A percentile compares a stretch with the other conserved stretches of the same genome.
phyloP scores from a whole-genome alignment of 1,140 invertebrate genomes.

The Ruditapes philippinarum region DNA sequence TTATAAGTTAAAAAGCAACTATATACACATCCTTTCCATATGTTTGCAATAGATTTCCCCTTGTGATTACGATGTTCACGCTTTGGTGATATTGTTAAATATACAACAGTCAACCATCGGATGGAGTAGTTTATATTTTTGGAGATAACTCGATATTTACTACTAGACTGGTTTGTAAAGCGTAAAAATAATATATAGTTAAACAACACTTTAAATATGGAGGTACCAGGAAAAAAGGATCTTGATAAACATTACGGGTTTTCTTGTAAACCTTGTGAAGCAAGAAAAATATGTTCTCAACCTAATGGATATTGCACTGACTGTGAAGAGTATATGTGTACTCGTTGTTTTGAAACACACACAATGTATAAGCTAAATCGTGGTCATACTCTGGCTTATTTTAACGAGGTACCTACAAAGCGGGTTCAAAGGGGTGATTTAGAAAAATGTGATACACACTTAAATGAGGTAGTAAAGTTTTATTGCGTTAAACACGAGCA shows the following conservation, averaged over 20 bases:
- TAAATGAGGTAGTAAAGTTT: neutral
- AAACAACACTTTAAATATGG: neutral
- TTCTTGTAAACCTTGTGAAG: neutral
- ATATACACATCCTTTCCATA: no score
- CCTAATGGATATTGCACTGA: neutral
- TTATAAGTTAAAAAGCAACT: no score
- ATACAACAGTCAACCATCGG: no score
- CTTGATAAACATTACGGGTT: no score
- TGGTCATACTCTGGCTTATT: neutral
- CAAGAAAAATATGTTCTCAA: no score
- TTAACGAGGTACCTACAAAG: neutral
- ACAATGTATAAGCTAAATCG: neutral
- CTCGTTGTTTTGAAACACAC: neutral
- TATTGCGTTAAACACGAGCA: neutral
- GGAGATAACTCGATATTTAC: no score
- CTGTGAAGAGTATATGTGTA: slow-evolving; percentile 10
- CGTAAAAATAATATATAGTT: no score
- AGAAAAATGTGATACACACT: neutral
- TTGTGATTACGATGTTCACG: no score
- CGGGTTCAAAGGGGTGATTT: neutral
- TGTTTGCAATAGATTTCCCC: no score
- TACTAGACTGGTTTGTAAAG: no score
- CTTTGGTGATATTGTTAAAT: no score
- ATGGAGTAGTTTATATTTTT: no score
- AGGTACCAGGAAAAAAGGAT: neutral